Evolutionary conservation across 2,888 invertebrate species (phyloP).

Genomic region (Troides aeacus): DNA sequence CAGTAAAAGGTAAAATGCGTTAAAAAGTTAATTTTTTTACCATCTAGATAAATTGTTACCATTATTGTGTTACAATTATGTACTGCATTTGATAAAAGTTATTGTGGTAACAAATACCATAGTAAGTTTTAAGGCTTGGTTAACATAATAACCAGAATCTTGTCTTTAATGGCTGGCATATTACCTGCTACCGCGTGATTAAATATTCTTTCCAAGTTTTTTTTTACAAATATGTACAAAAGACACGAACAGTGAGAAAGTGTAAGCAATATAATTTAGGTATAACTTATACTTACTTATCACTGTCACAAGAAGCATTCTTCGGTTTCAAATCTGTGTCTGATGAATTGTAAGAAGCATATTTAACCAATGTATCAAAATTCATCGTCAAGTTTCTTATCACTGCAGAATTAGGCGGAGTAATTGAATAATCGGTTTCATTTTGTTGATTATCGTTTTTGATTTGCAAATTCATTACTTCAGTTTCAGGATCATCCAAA

Average conservation of each 20-base stretch:
- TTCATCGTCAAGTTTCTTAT: constrained; percentile 45
- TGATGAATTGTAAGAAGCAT: constrained; percentile 37
- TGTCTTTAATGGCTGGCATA: no score
- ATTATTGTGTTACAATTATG: no score
- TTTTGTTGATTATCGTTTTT: constrained; percentile 43
- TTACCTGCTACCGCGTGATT: neutral
- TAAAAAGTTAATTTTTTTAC: no score
- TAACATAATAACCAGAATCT: no score
- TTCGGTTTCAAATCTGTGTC: constrained; percentile 36
- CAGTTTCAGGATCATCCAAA: constrained; percentile 61
- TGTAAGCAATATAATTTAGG: constrained; percentile 15
- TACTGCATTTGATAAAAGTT: no score
- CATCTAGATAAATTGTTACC: no score
- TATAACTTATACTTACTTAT: constrained; percentile 16
- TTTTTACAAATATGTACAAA: neutral
- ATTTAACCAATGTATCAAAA: constrained; percentile 13
- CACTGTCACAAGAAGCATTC: constrained; percentile 24
- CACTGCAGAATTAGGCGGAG: constrained; percentile 47
- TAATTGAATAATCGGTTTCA: constrained; percentile 39
- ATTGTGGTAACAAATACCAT: no score
- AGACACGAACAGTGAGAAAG: neutral
- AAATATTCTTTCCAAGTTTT: neutral
- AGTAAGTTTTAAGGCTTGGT: no score
- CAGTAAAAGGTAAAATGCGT: neutral
- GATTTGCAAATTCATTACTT: constrained; percentile 54